Percentiles rank a stretch among this genome's conserved stretches.
Conservation (phyloP, 2,888 invertebrate genomes). For the Meghimatium bilineatum region DNA sequence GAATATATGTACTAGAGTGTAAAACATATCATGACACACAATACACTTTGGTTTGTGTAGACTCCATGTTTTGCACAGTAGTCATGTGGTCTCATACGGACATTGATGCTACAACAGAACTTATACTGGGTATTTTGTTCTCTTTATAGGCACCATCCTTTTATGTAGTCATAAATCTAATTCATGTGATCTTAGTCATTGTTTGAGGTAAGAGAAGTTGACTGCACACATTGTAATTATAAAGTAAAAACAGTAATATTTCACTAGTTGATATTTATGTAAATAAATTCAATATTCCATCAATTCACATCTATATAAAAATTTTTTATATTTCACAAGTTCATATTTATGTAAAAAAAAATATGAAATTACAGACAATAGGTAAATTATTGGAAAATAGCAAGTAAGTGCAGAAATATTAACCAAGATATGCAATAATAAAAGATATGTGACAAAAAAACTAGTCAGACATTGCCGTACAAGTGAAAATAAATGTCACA, state of each 20-base stretch:
- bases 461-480: background rate
- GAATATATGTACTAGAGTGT: background rate
- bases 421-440: background rate
- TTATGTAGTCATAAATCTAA: no score
- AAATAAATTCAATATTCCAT: background rate
- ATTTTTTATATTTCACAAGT: background rate
- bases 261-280: background rate
- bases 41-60: background rate
- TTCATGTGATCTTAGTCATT: no score
- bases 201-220: no score
- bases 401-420: background rate
- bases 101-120: no score
- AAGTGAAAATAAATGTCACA: background rate
- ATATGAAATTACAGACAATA: background rate
- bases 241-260: no score
- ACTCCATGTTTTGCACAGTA: conserved; percentile 1
- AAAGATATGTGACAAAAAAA: background rate
- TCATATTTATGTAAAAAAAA: background rate
- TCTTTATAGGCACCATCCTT: no score
- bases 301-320: background rate
- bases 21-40: conserved; percentile 17
- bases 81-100: no score
- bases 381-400: background rate
- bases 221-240: no score
- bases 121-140: no score